Conservation (phyloP, 2,888 invertebrate genomes). For the Parascotia fuliginaria region DNA sequence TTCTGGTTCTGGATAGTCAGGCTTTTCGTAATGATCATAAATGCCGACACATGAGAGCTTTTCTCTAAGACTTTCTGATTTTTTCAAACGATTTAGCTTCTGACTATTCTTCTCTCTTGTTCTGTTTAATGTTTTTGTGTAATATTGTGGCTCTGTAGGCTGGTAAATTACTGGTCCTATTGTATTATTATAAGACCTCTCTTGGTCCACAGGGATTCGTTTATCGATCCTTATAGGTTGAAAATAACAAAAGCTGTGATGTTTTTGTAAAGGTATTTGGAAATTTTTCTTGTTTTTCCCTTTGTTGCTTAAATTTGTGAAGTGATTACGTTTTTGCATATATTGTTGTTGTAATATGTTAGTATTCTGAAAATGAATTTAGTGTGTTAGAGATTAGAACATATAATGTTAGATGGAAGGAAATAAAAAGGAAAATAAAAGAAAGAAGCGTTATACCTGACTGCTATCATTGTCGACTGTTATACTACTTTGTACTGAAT, state of each 20-base stretch:
- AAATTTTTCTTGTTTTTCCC: conserved; percentile 87
- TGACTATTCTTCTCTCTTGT: conserved; percentile 78
- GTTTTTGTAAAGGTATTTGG: conserved; percentile 88
- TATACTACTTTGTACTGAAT: conserved; percentile 75
- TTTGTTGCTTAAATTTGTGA: conserved; percentile 80
- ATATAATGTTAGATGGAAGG: conserved; percentile 40
- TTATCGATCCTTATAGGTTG: conserved; percentile 88
- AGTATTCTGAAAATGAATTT: conserved; percentile 86
- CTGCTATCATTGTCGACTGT: conserved; percentile 65
- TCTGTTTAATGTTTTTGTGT: conserved; percentile 81
- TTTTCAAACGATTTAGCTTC: conserved; percentile 78
- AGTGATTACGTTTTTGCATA: conserved; percentile 85
- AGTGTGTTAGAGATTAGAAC: conserved; percentile 70
- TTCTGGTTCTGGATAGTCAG: conserved; percentile 78
- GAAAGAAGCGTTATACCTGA: conserved; percentile 77
- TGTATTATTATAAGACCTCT: conserved; percentile 76
- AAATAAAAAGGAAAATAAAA: conserved; percentile 39
- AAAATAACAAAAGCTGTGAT: conserved; percentile 88
- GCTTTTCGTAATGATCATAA: conserved; percentile 80
- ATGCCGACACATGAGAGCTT: conserved; percentile 81
- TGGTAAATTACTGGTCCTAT: conserved; percentile 81
- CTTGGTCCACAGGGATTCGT: conserved; percentile 79
- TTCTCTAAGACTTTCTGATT: conserved; percentile 81
- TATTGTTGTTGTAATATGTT: conserved; percentile 85
- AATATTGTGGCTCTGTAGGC: conserved; percentile 73